These are phyloP conservation scores for Muschampia plurimacula DNA, from an alignment of 2,888 invertebrate species.

Conservation along the genomic window DNA sequence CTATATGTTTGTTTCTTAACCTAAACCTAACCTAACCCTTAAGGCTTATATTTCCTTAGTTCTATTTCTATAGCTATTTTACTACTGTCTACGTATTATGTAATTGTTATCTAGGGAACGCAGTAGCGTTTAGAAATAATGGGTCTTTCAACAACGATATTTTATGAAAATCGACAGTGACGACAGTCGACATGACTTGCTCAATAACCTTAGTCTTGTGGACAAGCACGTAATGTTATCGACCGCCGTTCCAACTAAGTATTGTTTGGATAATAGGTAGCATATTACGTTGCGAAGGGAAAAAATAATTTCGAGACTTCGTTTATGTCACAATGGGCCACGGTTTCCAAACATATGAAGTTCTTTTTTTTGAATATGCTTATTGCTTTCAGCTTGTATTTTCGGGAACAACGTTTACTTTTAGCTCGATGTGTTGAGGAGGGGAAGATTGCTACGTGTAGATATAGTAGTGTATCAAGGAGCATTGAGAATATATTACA, in stretches of 20 bases:
- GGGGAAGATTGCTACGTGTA: no score
- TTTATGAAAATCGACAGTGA: neutral
- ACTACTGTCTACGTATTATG: neutral
- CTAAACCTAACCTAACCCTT: no score
- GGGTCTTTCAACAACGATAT: neutral
- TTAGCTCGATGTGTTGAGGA: neutral
- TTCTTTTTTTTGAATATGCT: conserved; percentile 53
- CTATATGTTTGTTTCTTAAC: no score
- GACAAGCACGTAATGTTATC: conserved; percentile 16
- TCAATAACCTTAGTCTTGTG: neutral
- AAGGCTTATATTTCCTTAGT: no score
- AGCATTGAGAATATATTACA: no score
- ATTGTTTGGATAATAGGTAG: conserved; percentile 11
- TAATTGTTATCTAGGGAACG: neutral
- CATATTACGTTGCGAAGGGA: conserved; percentile 9
- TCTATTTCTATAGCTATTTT: no score
- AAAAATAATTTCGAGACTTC: conserved; percentile 13
- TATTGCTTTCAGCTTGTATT: neutral
- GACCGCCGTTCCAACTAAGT: neutral
- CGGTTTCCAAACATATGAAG: neutral
- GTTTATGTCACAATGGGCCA: neutral
- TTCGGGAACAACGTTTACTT: neutral
- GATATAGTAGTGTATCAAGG: no score
- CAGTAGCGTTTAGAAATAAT: neutral
- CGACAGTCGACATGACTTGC: neutral